These are phyloP conservation scores for Sitobion miscanthi DNA, from an alignment of 1,140 invertebrate genomes.

Conservation along the genomic window DNA sequence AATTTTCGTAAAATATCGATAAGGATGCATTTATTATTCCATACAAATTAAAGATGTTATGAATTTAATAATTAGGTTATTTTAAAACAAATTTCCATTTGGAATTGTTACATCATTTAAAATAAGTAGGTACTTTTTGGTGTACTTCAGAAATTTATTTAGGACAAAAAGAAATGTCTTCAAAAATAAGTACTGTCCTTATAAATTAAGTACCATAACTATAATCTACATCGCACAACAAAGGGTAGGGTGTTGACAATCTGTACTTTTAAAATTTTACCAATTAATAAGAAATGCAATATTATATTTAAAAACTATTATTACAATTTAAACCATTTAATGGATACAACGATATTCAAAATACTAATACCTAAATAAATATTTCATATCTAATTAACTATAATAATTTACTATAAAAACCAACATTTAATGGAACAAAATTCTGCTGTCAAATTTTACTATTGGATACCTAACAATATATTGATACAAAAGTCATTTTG, in stretches of 20 bases:
- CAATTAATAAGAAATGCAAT: not conserved
- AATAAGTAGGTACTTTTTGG: too few species aligned
- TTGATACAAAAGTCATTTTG: not conserved
- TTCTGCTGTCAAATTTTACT: not conserved
- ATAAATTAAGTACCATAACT: too few species aligned
- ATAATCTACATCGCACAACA: not conserved
- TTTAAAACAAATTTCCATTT: too few species aligned
- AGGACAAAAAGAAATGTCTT: too few species aligned
- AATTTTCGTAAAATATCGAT: too few species aligned
- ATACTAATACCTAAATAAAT: not conserved
- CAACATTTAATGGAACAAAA: not conserved
- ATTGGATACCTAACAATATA: not conserved
- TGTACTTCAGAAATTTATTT: too few species aligned
- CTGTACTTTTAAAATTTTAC: not conserved
- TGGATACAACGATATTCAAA: not conserved
- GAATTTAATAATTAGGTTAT: too few species aligned
- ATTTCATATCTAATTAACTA: not conserved
- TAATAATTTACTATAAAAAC: not conserved
- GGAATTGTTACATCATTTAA: too few species aligned
- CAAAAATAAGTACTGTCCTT: too few species aligned
- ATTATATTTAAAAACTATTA: not conserved
- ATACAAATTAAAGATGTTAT: too few species aligned
- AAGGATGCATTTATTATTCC: too few species aligned
- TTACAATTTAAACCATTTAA: not conserved
- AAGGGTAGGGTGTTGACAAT: not conserved